Evolutionary conservation across 37 sponge, comb jelly and placozoan genomes (phyloP).

Genomic region (Sycon ciliatum): DNA sequence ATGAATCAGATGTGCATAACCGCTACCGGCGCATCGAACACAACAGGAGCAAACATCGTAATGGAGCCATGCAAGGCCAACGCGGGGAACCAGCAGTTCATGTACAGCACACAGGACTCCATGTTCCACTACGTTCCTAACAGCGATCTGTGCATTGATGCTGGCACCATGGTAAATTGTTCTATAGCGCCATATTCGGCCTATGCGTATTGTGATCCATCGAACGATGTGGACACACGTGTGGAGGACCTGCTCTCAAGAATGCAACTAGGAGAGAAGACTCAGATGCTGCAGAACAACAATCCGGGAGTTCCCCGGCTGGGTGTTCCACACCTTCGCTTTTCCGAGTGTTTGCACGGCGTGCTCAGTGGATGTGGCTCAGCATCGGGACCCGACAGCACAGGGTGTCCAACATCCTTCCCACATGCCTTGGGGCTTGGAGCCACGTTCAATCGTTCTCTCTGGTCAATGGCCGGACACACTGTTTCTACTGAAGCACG

Average conservation of each 20-base stretch:
- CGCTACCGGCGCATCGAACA: not conserved
- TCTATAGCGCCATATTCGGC: not conserved
- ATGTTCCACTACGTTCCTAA: not conserved
- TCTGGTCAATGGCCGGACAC: not conserved
- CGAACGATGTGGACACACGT: not conserved
- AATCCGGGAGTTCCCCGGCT: not conserved
- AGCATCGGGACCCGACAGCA: not conserved
- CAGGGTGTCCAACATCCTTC: not conserved
- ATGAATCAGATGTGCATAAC: not conserved
- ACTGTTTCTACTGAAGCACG: slow-evolving; percentile 8
- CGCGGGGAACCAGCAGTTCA: not conserved
- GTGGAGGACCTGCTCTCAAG: not conserved
- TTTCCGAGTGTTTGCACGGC: not conserved
- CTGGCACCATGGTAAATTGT: not conserved
- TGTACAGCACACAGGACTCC: not conserved
- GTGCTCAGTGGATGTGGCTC: not conserved
- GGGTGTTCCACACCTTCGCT: not conserved
- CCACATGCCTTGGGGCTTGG: too few relatives aligned
- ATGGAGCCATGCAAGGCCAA: not conserved
- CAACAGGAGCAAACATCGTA: not conserved
- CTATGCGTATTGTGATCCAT: not conserved
- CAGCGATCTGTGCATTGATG: not conserved
- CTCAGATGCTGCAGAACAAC: not conserved
- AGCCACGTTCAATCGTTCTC: not conserved
- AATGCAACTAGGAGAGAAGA: not conserved